Conservation (phyloP, 2,113 vertebrate species). For the Typhlomys cinereus region DNA sequence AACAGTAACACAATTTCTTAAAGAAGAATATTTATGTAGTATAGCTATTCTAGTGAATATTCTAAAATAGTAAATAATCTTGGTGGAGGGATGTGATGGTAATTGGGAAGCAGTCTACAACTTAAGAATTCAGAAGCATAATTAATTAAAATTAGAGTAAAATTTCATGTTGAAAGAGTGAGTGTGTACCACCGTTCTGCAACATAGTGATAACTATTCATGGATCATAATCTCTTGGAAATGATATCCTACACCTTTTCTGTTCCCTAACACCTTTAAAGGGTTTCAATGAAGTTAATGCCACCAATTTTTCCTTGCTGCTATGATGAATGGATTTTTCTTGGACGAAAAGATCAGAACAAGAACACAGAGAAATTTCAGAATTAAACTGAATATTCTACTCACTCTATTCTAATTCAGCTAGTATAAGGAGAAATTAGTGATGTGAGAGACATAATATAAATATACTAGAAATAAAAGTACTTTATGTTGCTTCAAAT, state of each 20-base stretch:
- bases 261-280: not conserved
- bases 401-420: not conserved
- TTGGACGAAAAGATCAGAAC: not conserved
- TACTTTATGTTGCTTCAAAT: slow-evolving; percentile 24
- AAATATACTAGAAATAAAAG: not conserved
- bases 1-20: not conserved
- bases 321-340: not conserved
- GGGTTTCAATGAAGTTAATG: not conserved
- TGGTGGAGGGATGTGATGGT: accelerated
- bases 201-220: not conserved
- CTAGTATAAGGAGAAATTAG: not conserved
- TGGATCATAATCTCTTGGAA: not conserved
- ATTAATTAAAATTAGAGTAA: not conserved
- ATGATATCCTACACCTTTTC: not conserved
- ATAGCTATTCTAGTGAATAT: not conserved
- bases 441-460: not conserved
- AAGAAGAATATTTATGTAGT: not conserved
- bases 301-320: not conserved
- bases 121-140: not conserved
- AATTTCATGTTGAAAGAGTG: not conserved
- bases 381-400: not conserved
- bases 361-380: not conserved
- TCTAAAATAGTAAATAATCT: not conserved
- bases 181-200: too few species aligned
- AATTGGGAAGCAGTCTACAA: not conserved